Base-by-base conservation (phyloP, 2,888 invertebrate species). In the Agrotis exclamationis region DNA sequence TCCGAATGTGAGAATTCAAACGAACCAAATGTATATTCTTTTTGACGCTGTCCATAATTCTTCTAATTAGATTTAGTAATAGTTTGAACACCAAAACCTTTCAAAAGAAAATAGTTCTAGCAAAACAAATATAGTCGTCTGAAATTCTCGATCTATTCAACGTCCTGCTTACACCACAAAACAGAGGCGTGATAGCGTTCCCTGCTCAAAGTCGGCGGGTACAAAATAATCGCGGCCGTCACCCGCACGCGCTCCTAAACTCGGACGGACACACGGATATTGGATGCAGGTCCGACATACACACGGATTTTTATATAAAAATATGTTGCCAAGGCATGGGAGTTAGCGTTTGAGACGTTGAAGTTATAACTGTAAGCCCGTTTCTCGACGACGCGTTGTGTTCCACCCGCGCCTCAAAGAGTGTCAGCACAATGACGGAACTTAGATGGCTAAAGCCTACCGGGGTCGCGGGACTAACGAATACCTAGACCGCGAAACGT, bases 221-320 rank as follows among this genome's bases (percentile, higher is more conserved):
- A 70, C 70, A 83, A 84, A 81, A 85, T 82, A 85, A 84, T 85
- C 78, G 70, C 44, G 69, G 54, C 70, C 87, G 90, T 90, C 91
- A 88, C 78, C 81, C 81, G 76, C 91, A 90, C 85, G 84, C 85
- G 85, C 82, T 82, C 77, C 83, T 82, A 86, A 81, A 80, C 75
- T 73, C 80, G 70, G 70, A 76, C 78, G 76, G 87, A 86, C 86
- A 84, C 83, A 84, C 90, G 91, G 91, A 91, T 91, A 91, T 91
- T 91, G 91, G 87, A 87, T 88, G 87, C 86, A 86, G 85, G 86
- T 76, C 86, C 82, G 84, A 88, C 86, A 82, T 81, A 81, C 72
- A 82, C 76, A 60, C 80, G 74, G 81, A 89, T 85, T 89, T 90
- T 89, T 87, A 85, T 88, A 87, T 82, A 84, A 80, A 81, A 82